Evolutionary conservation across 2,888 invertebrate species (phyloP), one percentile per base, ranked within the genome.

Genomic region (Megaustenia siamemsis): DNA sequence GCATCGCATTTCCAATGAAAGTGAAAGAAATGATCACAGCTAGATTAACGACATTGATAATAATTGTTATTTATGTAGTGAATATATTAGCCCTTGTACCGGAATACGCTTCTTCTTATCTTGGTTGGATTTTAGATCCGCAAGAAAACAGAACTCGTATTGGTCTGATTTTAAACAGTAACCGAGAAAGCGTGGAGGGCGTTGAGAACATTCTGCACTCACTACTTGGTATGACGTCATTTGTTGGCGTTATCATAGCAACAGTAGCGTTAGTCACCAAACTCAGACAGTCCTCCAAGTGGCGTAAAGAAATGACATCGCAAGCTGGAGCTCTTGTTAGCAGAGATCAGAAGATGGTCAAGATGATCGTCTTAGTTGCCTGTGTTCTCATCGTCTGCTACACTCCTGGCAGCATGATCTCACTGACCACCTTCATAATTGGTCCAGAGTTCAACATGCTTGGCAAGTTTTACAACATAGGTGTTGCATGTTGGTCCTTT

Each of bases 321-420:
- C 32, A n/a, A 4, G n/a, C 1, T 0, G 56, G 24, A 38, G 35
- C 56, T 1, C 24, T 40, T 38, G 24, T 60, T 21, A 5, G 2
- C 18, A 32, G 53, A 21, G 75, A 76, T 1, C 32, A 53, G 32
- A 76, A 76, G 35, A 53, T 35, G 24, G 56, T 56, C 21, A 76
- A 76, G 38, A 49, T 76, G 75, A 35, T 76, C 0, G 75, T 56
- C 4, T 10, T 76, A 18, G 56, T 76, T 18, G 75, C 75, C 18
- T 21, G 75, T 24, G 53, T 53, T 21, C 53, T 76, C 4, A 76
- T 76, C 24, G 49, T 32, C 32, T 76, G 75, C 56, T 76, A 76
- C 21, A 56, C 53, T 3, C 75, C 75, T 6, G 53, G 75, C 35
- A 35, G 4, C 1, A 10, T 53, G 0, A 56, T 32, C 32, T 15